Evolutionary conservation across 2,113 vertebrate genomes (phyloP), one percentile per base, ranked within the genome.

Genomic region (Sturnus vulgaris): DNA sequence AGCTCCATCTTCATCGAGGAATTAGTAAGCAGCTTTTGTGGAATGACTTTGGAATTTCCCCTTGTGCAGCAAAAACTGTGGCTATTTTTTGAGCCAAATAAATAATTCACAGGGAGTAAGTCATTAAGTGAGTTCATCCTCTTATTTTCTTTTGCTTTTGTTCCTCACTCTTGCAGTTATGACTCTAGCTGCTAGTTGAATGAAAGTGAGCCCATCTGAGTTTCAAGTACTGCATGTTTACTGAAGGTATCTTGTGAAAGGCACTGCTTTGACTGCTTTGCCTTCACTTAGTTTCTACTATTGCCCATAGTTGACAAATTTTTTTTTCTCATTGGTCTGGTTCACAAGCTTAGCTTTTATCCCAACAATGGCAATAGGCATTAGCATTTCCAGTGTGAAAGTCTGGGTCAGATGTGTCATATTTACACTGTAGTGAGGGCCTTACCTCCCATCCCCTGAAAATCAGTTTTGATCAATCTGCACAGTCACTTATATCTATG

Each of bases 31-130:
- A 93, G 63, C 37, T 65, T 79, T 76, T 92, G 37, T 88, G 31
- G 50, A 68, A 94, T 46, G 10, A 53, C 66, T 93, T 87, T 49
- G 47, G 85, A 95, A 87, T 90, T 85, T 85, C 28, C 42, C 37
- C 49, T 79, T 82, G 50, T 76, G 55, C 63, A 92, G 65, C 65
- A 72, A 85, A 93, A 89, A 8, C 5, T 46, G 8, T 82, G 37
- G 49, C 65, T 90, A 23, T 76, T 69, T 90, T 94, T 88, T 56
- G 23, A 85, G 25, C 11, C 3, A 5, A 82, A 88, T 61, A 85
- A 86, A 77, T 72, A 88, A 93, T 76, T 82, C 49, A 82, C 40
- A 46, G 37, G 15, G 31, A 88, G 37, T 65, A 79, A 77, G 77
- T 87, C 0, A 75, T 78, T 82, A 53, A 76, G 30, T 44, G 28